Evolutionary conservation across 1,140 invertebrate genomes (phyloP).

Genomic region (Acromyrmex echinatior): DNA sequence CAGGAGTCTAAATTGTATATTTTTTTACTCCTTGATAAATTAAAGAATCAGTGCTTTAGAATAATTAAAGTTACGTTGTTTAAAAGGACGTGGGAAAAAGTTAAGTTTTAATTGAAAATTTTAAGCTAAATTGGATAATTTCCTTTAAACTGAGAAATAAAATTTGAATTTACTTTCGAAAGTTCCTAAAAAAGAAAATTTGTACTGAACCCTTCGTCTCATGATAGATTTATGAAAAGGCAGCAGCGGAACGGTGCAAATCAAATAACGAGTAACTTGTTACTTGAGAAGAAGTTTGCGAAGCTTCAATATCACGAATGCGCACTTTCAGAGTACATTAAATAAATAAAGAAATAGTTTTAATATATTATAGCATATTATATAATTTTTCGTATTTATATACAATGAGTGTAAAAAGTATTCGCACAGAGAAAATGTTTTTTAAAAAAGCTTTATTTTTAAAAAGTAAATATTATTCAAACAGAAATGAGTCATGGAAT

Average conservation of each 20-base stretch:
- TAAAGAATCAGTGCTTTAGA: neutral
- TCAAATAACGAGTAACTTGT: conserved; percentile 28
- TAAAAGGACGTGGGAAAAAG: neutral
- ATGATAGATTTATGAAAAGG: conserved; percentile 32
- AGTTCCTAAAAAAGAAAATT: conserved; percentile 1
- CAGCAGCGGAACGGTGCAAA: conserved; percentile 13
- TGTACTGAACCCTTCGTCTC: neutral
- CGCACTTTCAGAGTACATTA: conserved; percentile 31
- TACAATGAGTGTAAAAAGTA: no score
- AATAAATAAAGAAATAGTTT: conserved; percentile 25
- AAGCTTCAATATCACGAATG: conserved; percentile 17
- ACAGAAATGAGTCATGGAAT: no score
- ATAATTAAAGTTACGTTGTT: neutral
- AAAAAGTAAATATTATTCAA: no score
- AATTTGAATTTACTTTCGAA: conserved; percentile 15
- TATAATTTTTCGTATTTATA: neutral
- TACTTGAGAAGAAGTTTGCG: conserved; percentile 5
- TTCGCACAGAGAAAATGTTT: no score
- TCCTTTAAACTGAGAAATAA: neutral
- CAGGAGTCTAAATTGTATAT: neutral
- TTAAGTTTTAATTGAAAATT: neutral
- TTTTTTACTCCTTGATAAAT: neutral
- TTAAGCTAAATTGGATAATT: neutral
- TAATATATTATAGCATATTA: conserved; percentile 8
- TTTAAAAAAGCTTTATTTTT: no score